phyloP scores from a whole-genome alignment of 2,113 vertebrate genomes.

The Microtus oregoni region DNA sequence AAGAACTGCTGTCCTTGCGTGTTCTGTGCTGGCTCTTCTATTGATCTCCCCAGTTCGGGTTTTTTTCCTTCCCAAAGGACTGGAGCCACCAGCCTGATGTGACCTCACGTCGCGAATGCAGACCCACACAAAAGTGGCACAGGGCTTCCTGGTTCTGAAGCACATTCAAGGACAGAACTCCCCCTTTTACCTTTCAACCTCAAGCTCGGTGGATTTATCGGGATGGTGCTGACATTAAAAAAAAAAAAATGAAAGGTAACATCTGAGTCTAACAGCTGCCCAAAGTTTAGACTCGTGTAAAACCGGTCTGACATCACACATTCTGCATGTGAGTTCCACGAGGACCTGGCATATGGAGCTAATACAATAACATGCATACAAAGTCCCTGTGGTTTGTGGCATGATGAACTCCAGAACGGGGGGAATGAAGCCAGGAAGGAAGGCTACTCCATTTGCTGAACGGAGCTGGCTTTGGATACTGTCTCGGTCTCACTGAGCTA shows the following conservation, averaged over 20 bases:
- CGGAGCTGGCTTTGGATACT: neutral
- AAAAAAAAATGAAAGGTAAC: conserved; percentile 62
- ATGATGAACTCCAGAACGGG: conserved; percentile 64
- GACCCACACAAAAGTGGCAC: neutral
- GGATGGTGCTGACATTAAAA: conserved; percentile 60
- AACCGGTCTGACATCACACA: conserved; percentile 72
- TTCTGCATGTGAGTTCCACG: conserved; percentile 74
- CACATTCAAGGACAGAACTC: neutral
- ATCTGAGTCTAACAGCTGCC: conserved; percentile 77
- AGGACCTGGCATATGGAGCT: conserved; percentile 64
- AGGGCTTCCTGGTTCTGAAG: neutral
- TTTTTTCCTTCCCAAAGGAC: neutral
- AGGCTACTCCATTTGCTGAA: conserved; percentile 8
- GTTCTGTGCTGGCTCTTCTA: neutral
- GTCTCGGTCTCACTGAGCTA: conserved; percentile 15
- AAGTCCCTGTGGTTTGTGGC: conserved; percentile 56
- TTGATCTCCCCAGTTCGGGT: neutral
- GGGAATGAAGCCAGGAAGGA: conserved; percentile 54
- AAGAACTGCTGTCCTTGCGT: neutral
- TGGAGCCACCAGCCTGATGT: neutral
- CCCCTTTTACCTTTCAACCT: conserved; percentile 18
- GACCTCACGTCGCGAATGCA: neutral
- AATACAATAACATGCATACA: conserved; percentile 68
- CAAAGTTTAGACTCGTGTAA: conserved; percentile 64
- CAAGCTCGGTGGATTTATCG: conserved; percentile 38